These are phyloP conservation scores for Piaya cayana DNA, from an alignment of 2,113 vertebrate species.

Conservation along the genomic window DNA sequence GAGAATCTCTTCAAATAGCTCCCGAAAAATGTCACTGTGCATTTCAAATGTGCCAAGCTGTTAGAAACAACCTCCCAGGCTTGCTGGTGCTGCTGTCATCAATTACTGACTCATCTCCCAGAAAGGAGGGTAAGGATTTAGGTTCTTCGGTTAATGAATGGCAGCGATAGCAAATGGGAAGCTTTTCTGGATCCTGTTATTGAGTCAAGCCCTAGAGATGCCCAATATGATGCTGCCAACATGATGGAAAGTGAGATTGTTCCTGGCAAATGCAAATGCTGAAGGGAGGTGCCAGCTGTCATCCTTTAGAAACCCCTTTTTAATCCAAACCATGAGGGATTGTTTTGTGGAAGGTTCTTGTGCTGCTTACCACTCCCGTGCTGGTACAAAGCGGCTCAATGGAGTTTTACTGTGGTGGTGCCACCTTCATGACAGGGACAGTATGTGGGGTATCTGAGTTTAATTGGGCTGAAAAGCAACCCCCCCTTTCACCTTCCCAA, in stretches of 20 bases:
- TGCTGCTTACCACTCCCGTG: neutral
- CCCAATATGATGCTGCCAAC: neutral
- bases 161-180: neutral
- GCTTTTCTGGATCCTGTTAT: neutral
- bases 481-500: neutral
- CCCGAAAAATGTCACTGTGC: slow-evolving; percentile 23
- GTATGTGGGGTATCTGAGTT: neutral
- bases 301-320: neutral
- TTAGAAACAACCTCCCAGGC: slow-evolving; percentile 32
- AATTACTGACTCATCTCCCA: slow-evolving; percentile 28
- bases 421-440: neutral
- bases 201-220: neutral
- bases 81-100: slow-evolving; percentile 3
- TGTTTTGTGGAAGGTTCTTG: neutral
- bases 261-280: neutral
- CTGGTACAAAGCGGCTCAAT: neutral
- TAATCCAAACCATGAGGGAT: neutral
- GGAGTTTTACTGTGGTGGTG: neutral
- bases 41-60: slow-evolving; percentile 52
- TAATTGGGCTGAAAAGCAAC: neutral
- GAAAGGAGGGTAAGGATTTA: neutral
- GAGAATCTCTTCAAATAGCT: slow-evolving; percentile 20
- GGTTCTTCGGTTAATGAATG: neutral
- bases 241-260: neutral
- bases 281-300: neutral